A percentile compares a stretch with the other conserved stretches of the same genome.
Conservation (phyloP, 2,113 vertebrate genomes). For the Halichoeres trimaculatus region DNA sequence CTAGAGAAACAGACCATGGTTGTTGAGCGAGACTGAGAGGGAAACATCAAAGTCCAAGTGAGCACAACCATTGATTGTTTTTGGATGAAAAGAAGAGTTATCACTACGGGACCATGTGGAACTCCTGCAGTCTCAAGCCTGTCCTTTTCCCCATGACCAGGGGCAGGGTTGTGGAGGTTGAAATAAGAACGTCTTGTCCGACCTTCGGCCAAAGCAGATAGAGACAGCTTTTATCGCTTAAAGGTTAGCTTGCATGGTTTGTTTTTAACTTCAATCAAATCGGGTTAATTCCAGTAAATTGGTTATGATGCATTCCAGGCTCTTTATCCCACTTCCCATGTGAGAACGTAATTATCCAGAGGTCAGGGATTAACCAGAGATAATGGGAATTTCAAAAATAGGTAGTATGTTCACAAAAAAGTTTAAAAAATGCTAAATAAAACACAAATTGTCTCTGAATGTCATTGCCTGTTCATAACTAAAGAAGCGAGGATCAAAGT, state of each 20-base stretch:
- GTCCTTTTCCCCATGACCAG: constrained; percentile 22
- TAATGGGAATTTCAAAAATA: background rate
- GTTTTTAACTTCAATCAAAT: background rate
- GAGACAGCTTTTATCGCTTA: background rate
- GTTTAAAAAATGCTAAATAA: too few species aligned
- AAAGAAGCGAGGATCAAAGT: background rate
- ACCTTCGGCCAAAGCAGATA: background rate
- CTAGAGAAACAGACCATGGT: background rate
- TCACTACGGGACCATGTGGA: background rate
- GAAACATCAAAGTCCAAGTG: background rate
- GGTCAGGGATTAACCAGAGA: background rate
- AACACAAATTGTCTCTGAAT: too few species aligned
- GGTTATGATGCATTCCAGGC: background rate
- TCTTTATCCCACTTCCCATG: background rate
- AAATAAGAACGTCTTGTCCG: constrained; percentile 18
- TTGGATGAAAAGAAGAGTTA: background rate
- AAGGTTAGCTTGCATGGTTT: too few species aligned
- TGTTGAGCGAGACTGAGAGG: background rate
- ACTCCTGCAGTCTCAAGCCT: background rate
- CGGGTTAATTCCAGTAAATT: background rate
- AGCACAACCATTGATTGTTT: constrained; percentile 2
- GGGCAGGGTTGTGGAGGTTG: background rate
- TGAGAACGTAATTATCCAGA: background rate
- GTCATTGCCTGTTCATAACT: background rate
- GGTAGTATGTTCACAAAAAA: too few species aligned